phyloP scores from a whole-genome alignment of 2,113 vertebrate species.

The Tiliqua scincoides region DNA sequence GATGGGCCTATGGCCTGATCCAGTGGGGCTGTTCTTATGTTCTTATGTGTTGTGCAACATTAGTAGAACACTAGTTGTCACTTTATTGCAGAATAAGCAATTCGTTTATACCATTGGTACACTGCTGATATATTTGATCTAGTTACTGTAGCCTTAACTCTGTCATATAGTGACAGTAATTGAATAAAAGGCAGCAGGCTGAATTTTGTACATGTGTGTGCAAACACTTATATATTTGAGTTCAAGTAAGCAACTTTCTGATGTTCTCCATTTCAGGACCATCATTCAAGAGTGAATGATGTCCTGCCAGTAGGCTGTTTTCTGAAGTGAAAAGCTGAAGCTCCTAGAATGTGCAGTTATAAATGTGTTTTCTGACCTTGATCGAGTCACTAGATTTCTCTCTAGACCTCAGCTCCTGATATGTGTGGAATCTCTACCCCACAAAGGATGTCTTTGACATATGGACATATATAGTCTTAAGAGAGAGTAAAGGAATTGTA shows the following conservation, averaged over 20 bases:
- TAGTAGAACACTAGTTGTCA: background rate
- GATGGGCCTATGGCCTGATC: no score
- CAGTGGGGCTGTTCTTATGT: no score
- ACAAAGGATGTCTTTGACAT: background rate
- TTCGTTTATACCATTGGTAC: background rate
- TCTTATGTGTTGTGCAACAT: no score
- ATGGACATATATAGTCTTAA: background rate
- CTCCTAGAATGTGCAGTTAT: background rate
- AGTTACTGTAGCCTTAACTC: accelerated
- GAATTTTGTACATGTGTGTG: background rate
- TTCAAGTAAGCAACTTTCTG: background rate
- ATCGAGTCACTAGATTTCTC: background rate
- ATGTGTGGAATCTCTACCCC: background rate
- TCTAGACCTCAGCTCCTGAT: background rate
- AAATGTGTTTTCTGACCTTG: background rate
- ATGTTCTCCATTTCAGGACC: background rate
- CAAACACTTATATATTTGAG: no score
- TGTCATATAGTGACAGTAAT: background rate
- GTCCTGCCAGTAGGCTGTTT: background rate
- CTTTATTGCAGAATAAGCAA: constrained; percentile 1
- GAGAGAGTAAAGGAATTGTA: background rate
- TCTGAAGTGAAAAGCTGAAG: background rate
- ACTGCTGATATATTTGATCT: background rate
- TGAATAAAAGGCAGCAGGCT: background rate
- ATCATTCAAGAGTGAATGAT: constrained; percentile 15